Percentiles rank a stretch among this genome's conserved stretches.
phyloP scores from a whole-genome alignment of 2,797 vertebrate species.

The Neostethus bicornis region DNA sequence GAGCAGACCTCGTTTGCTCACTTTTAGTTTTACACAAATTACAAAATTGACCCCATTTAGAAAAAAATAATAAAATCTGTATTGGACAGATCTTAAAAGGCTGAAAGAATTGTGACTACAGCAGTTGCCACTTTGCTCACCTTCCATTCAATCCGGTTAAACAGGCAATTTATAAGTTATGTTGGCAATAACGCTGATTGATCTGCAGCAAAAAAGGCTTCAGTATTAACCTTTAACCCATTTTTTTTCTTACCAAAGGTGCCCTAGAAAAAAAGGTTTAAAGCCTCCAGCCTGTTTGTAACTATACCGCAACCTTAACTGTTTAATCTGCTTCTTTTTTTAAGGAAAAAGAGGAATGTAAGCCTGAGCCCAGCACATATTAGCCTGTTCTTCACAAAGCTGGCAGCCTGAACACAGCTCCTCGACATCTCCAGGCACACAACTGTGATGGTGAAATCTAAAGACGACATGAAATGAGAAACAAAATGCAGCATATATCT shows the following conservation, averaged over 20 bases:
- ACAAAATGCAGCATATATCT: conserved; percentile 69
- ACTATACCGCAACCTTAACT: conserved; percentile 44
- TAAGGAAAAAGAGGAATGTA: conserved; percentile 49
- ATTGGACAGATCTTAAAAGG: conserved; percentile 22
- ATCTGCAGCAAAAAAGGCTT: conserved; percentile 14
- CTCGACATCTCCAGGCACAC: conserved; percentile 50
- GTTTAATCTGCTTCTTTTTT: conserved; percentile 57
- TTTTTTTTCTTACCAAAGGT: conserved; percentile 13
- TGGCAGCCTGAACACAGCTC: conserved; percentile 61
- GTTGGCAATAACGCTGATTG: conserved; percentile 13
- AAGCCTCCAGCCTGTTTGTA: conserved; percentile 43
- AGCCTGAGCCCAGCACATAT: conserved; percentile 61
- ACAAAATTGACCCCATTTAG: conserved; percentile 13
- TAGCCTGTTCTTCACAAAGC: conserved; percentile 58
- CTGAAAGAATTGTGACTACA: background rate
- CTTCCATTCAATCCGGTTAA: conserved; percentile 9
- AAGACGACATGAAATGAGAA: conserved; percentile 64
- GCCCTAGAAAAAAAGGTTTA: conserved; percentile 28
- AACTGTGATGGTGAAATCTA: conserved; percentile 62
- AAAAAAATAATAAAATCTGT: conserved; percentile 14
- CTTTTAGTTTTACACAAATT: conserved; percentile 4
- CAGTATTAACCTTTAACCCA: conserved; percentile 47
- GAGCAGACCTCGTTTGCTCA: background rate
- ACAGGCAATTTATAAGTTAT: conserved; percentile 17
- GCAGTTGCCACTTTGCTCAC: conserved; percentile 2